Base-by-base conservation (phyloP, 2,888 invertebrate genomes). In the Eristalinus sepulchralis region DNA sequence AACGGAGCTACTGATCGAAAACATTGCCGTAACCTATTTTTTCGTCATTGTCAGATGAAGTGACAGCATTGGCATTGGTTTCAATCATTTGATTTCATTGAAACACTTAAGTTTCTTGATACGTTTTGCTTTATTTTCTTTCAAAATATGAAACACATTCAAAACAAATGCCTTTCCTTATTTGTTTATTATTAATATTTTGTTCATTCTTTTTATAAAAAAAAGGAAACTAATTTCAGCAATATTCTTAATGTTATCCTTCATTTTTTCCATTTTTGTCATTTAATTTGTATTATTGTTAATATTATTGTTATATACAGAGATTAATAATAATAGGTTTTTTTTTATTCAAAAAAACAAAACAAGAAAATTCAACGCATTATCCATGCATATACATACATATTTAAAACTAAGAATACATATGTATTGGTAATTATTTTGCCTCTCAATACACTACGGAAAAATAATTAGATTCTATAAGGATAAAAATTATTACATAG, bases 361-460 rank as follows among this genome's bases (percentile, higher is more conserved):
- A 72, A 62, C 71, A 63, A 75, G 67, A 83, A 72, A 87, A 83
- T 78, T 64, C 33, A 85, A 68, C 64, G 34, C 22, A 68, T 77
- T 66, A 68, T 10, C 59, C 66, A 36, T 73, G 22, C 72, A 62
- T 68, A 59, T 68, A 64, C 63, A 57, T 75, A 75, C 47, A 89
- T 88, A 83, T 80, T 89, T 86, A 85, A 88, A 53, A 73, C 59
- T 64, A 76, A 71, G 39, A 85, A 64, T 71, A n/a, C n/a, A n/a
- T n/a, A 76, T 39, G 22, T 72, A 64, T 68, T 55, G 33, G 59
- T 82, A 70, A 63, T 47, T n/a, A 17, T 73, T 60, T 68, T 27
- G 27, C 27, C 5, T 64, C 73, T 83, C 62, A 83, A 83, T 83
- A 83, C 78, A 75, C 70, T 73, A 36, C 75, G 64, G 60, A 47